Base-by-base conservation (phyloP, 2,888 invertebrate genomes). In the Alentia gelatinosa region DNA sequence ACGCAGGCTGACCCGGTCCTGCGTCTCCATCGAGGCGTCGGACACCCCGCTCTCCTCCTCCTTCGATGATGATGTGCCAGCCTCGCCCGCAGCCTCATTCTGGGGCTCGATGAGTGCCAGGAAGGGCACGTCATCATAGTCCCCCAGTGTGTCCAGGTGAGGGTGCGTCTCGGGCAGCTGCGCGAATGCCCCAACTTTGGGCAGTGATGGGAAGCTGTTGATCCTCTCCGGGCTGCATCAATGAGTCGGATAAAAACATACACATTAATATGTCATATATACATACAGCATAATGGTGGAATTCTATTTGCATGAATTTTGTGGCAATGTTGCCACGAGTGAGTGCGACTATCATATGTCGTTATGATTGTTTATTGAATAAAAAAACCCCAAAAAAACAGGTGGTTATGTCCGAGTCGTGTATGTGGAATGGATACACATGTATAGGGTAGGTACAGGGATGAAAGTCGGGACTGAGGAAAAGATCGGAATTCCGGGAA, bases 121-220 rank as follows among this genome's bases (percentile, higher is more conserved):
- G 91, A 96, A 95, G 33, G 95, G 95, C 30, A 95, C 93, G 56
- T 96, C 96, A 26, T 95, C 95, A 26, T 68, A 89, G 92, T 93
- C 39, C 90, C 74, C 26, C 74, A 90, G 91, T 92, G 89, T 86
- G 92, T 91, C 89, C 30, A 47, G 86, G 50, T 42, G 86, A 4
- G 83, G 26, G 26, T 26, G 39, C 26, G 35, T 37, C 35, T 84
- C 89, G 3, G 84, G n/a, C 35, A 56, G 37, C 89, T 94, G 93
- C 7, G 94, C 95, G 93, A 95, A 95, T 15, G 96, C 95, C 30
- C 95, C 95, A 0, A 95, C 93, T 91, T 93, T 94, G 39, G 94
- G 94, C n/a, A 93, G 90, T n/a, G 94, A 93, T 33, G 93, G 91
- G 90, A 94, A 94, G 91, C 92, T 94, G 56, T 68, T 68, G 12